Evolutionary conservation across 1,140 invertebrate species (phyloP).

Genomic region (Drosophila pruinosa): DNA sequence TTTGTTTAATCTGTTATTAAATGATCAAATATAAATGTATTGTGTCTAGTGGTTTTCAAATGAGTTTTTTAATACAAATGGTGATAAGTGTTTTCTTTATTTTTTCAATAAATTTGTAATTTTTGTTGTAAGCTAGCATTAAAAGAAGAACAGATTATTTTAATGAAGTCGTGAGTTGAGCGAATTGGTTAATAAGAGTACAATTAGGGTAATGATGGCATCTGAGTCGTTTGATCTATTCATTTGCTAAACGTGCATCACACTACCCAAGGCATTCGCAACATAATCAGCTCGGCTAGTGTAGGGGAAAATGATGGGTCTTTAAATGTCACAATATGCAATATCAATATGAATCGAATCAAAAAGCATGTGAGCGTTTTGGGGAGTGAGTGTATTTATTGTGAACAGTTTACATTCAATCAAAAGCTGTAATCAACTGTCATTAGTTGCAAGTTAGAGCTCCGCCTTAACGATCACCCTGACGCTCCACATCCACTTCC

Average conservation of each 20-base stretch:
- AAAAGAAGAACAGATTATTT: no score
- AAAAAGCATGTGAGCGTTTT: neutral
- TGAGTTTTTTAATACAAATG: no score
- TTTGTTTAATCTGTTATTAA: no score
- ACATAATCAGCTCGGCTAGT: neutral
- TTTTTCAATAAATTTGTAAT: neutral
- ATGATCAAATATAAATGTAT: no score
- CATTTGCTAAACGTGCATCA: neutral
- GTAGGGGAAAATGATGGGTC: neutral
- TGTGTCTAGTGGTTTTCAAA: no score
- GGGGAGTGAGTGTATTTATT: conserved; percentile 21
- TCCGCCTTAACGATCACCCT: conserved; percentile 33
- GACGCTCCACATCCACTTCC: conserved; percentile 17
- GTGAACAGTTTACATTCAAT: conserved; percentile 25
- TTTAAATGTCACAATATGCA: conserved; percentile 4
- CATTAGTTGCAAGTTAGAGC: conserved; percentile 39
- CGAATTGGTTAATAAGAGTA: neutral
- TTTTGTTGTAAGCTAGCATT: neutral
- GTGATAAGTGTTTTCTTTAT: neutral
- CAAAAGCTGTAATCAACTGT: conserved; percentile 30
- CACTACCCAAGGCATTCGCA: neutral
- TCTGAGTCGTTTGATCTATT: neutral
- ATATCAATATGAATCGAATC: neutral
- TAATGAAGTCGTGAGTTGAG: neutral
- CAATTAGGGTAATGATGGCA: neutral